Conservation (phyloP, 2,797 vertebrate species). For the Ammospiza maritima region DNA sequence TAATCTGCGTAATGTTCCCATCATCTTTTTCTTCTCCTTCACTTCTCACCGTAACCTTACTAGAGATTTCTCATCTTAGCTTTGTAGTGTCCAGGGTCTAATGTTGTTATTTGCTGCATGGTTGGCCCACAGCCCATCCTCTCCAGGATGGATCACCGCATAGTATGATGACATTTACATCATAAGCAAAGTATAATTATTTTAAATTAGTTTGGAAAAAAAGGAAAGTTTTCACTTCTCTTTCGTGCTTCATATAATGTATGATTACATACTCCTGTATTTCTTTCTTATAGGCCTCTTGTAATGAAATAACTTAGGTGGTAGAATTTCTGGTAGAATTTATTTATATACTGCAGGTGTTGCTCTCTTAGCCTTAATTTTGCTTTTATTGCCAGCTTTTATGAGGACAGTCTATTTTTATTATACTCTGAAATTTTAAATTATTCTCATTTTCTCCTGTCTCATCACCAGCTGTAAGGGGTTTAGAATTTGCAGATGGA, state of each 20-base stretch:
- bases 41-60: background rate
- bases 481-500: constrained; percentile 19
- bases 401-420: constrained; percentile 22
- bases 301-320: background rate
- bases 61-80: background rate
- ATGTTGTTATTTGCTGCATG: background rate
- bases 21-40: background rate
- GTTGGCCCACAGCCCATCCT: background rate
- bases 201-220: constrained; percentile 40
- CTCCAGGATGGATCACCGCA: background rate
- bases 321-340: constrained; percentile 32
- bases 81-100: background rate
- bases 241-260: constrained; percentile 45
- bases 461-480: background rate
- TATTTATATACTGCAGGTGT: constrained; percentile 8
- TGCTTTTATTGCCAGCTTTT: constrained; percentile 3
- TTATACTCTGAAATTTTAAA: background rate
- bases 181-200: constrained; percentile 22
- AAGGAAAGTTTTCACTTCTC: constrained; percentile 38
- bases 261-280: constrained; percentile 50
- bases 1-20: background rate
- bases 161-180: background rate
- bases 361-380: background rate
- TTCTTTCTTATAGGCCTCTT: constrained; percentile 52
- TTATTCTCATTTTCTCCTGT: background rate